Conservation (phyloP, 2,113 vertebrate genomes). For the Cathartes aura region DNA sequence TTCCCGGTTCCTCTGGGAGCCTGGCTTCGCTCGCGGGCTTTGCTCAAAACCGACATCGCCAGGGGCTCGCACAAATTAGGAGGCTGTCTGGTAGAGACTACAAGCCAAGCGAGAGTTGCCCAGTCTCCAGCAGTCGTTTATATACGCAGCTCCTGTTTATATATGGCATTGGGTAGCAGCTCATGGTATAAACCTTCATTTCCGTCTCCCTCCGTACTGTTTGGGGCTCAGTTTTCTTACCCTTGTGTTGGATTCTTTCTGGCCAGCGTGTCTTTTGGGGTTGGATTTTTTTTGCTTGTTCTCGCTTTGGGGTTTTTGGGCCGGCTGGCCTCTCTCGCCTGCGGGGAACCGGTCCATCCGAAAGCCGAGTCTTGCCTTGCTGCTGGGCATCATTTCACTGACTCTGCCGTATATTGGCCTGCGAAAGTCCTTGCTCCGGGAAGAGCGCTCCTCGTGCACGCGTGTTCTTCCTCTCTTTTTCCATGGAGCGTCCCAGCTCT, state of each 20-base stretch:
- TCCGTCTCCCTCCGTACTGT: rapidly evolving
- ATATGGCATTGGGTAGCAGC: rapidly evolving
- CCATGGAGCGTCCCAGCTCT: not conserved
- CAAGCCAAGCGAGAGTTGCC: not conserved
- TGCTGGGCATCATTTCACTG: too few species aligned
- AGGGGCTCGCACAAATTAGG: not conserved
- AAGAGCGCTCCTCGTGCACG: rapidly evolving
- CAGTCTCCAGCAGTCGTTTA: not conserved
- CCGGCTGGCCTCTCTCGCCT: not conserved
- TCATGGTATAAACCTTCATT: not conserved
- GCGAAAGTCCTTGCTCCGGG: not conserved
- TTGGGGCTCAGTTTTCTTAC: not conserved
- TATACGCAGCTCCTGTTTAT: not conserved
- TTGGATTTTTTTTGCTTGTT: not conserved
- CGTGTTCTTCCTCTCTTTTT: not conserved
- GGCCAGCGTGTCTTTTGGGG: not conserved
- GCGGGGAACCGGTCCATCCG: rapidly evolving
- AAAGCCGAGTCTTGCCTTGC: rapidly evolving
- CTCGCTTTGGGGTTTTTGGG: not conserved
- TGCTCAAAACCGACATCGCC: rapidly evolving
- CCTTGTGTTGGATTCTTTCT: not conserved
- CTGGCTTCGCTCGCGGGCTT: rapidly evolving
- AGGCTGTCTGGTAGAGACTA: not conserved
- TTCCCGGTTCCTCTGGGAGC: not conserved
- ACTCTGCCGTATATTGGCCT: not conserved